These are phyloP conservation scores for Tetrao urogallus DNA, from an alignment of 2,113 vertebrate species.

Conservation along the genomic window DNA sequence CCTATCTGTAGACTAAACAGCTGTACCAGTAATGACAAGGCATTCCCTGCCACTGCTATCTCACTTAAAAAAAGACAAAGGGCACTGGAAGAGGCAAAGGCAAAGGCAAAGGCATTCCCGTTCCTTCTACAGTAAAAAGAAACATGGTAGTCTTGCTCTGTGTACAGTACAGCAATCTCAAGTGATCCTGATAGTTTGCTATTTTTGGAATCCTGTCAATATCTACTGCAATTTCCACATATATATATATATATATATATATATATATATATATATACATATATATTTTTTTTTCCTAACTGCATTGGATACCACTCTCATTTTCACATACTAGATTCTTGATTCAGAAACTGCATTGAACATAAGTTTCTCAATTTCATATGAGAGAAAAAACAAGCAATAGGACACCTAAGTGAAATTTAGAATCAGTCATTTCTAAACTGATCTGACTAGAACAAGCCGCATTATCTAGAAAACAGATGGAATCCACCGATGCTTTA, in stretches of 20 bases:
- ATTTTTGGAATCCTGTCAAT: slow-evolving; percentile 22
- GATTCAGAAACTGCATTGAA: neutral
- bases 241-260: neutral
- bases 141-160: neutral
- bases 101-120: neutral
- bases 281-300: neutral
- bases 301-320: slow-evolving; percentile 4
- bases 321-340: slow-evolving; percentile 26
- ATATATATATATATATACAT: neutral
- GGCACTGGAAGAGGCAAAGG: neutral
- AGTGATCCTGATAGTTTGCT: slow-evolving; percentile 7
- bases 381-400: neutral
- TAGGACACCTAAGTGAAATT: neutral
- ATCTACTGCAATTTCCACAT: slow-evolving; percentile 19
- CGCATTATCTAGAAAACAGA: neutral
- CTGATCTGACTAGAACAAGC: neutral
- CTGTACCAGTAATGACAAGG: neutral
- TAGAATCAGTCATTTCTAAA: neutral
- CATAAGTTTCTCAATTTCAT: neutral
- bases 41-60: neutral
- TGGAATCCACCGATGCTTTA: neutral
- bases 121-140: neutral
- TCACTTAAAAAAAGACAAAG: neutral
- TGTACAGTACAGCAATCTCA: neutral
- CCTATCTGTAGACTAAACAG: neutral